Percentiles rank a stretch among this genome's conserved stretches.
Conservation (phyloP, 2,113 vertebrate species). For the Parotia lawesii region DNA sequence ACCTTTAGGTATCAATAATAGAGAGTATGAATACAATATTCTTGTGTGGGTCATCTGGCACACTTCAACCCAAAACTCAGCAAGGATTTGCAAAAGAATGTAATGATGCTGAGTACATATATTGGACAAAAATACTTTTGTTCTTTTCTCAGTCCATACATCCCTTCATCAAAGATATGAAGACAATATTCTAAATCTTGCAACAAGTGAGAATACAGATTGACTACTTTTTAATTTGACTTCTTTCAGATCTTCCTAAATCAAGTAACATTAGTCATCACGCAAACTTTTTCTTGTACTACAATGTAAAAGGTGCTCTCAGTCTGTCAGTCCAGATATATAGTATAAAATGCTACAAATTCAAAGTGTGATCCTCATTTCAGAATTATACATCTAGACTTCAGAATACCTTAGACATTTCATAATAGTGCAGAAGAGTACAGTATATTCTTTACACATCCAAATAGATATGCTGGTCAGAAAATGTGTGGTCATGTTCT, state of each 20-base stretch:
- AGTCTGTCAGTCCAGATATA: neutral
- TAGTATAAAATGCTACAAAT: neutral
- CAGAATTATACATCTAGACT: neutral
- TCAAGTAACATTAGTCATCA: neutral
- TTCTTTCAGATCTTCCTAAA: neutral
- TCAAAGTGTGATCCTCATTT: neutral
- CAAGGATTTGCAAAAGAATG: neutral
- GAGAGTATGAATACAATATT: neutral
- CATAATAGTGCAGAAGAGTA: neutral
- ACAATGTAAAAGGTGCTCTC: neutral
- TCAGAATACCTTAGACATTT: neutral
- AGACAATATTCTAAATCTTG: neutral
- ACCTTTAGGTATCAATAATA: neutral
- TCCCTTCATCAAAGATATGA: neutral
- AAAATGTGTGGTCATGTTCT: neutral
- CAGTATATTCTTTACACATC: neutral
- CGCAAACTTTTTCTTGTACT: neutral
- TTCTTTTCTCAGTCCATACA: neutral
- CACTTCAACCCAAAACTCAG: neutral
- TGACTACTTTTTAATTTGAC: neutral
- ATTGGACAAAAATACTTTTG: neutral
- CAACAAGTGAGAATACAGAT: neutral
- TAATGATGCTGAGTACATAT: neutral
- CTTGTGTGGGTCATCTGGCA: neutral
- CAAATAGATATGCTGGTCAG: neutral